Percentiles rank a stretch among this genome's conserved stretches.
Conservation (phyloP, 1,140 invertebrate genomes). For the Tyrophagus putrescentiae region DNA sequence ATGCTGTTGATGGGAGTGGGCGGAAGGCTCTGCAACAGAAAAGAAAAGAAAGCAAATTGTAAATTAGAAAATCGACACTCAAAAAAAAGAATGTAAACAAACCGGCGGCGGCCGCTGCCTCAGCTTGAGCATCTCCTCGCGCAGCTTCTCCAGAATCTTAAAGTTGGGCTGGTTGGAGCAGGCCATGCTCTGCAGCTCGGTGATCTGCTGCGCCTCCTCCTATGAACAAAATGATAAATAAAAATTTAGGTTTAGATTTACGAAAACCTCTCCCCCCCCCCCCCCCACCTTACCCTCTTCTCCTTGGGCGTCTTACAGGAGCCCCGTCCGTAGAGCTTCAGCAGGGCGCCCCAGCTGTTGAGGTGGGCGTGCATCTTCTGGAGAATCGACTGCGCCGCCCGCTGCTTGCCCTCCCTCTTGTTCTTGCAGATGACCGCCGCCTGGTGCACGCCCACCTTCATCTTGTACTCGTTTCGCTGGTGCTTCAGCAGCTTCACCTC, state of each 20-base stretch:
- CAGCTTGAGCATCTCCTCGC: slow-evolving; percentile 70
- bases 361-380: slow-evolving; percentile 78
- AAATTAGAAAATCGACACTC: too few species aligned
- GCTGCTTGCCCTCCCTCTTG: slow-evolving; percentile 92
- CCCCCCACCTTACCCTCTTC: slow-evolving; percentile 49
- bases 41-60: too few species aligned
- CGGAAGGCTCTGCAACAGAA: too few species aligned
- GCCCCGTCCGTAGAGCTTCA: slow-evolving; percentile 78
- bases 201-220: slow-evolving; percentile 83
- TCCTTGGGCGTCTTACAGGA: slow-evolving; percentile 83
- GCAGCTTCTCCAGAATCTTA: slow-evolving; percentile 77
- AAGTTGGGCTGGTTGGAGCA: slow-evolving; percentile 80
- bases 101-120: too few species aligned
- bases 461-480: slow-evolving; percentile 82
- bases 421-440: slow-evolving; percentile 58
- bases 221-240: slow-evolving; percentile 23
- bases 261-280: too few species aligned
- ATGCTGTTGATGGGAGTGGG: too few species aligned
- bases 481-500: slow-evolving; percentile 74
- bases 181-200: slow-evolving; percentile 71
- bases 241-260: too few species aligned
- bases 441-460: slow-evolving; percentile 81
- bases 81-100: too few species aligned
- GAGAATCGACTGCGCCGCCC: slow-evolving; percentile 84
- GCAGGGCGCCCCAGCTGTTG: slow-evolving; percentile 78